Evolutionary conservation across 2,888 invertebrate species (phyloP).

Genomic region (Melipona beecheii): DNA sequence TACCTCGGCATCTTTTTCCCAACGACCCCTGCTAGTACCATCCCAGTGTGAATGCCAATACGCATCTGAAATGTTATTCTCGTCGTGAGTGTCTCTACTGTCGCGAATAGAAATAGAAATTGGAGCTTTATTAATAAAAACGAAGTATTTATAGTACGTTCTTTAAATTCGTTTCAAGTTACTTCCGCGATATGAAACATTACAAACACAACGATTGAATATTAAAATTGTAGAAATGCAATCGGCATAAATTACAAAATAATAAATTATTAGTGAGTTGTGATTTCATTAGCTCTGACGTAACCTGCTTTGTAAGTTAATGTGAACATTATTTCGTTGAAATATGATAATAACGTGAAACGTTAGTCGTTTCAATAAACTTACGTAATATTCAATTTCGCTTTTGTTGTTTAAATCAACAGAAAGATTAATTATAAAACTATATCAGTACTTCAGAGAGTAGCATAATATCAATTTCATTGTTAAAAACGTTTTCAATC

Average conservation of each 20-base stretch:
- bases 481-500: too few relatives aligned
- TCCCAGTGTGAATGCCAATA: conserved; percentile 97
- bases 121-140: neutral
- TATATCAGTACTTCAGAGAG: too few relatives aligned
- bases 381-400: neutral
- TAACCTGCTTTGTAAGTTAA: conserved; percentile 48
- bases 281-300: conserved; percentile 3
- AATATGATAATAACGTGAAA: conserved; percentile 44
- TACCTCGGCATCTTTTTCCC: conserved; percentile 97
- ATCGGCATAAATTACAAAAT: neutral
- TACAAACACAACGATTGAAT: neutral
- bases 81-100: too few relatives aligned
- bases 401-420: too few relatives aligned
- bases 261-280: neutral
- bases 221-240: neutral
- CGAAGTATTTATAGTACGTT: neutral
- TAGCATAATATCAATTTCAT: too few relatives aligned
- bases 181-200: neutral
- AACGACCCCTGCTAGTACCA: conserved; percentile 96
- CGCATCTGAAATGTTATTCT: conserved; percentile 89
- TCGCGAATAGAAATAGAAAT: neutral
- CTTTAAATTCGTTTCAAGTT: neutral
- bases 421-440: too few relatives aligned
- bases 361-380: neutral
- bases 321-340: conserved; percentile 8